Percentiles rank a stretch among this genome's conserved stretches.
Evolutionary conservation across 2,113 vertebrate species (phyloP).

Genomic region (Stercorarius parasiticus): DNA sequence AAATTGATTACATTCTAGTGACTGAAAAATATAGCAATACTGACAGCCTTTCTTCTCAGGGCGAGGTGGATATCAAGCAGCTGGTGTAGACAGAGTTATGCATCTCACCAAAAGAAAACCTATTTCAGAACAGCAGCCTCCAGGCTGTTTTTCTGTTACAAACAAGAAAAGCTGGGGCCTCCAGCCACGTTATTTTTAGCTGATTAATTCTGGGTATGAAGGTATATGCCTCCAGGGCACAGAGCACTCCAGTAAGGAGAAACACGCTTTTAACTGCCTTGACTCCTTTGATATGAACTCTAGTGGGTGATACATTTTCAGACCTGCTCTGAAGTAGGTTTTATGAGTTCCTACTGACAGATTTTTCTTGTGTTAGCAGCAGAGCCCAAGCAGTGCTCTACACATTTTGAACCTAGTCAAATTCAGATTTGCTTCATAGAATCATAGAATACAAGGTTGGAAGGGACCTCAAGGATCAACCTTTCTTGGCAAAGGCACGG

Average conservation of each 20-base stretch:
- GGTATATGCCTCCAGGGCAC: not conserved
- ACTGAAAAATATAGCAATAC: constrained; percentile 52
- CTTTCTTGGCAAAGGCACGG: not conserved
- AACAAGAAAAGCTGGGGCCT: not conserved
- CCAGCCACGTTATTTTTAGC: not conserved
- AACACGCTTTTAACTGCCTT: not conserved
- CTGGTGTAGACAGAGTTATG: not conserved
- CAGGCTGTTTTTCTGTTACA: not conserved
- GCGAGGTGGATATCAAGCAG: constrained; percentile 35
- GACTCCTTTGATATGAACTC: not conserved
- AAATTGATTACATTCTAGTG: constrained; percentile 57
- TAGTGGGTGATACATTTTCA: not conserved
- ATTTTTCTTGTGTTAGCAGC: not conserved
- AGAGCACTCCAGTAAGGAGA: not conserved
- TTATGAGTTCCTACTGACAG: not conserved
- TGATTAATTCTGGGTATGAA: constrained; percentile 29
- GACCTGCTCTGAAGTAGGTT: not conserved
- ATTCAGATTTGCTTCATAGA: not conserved
- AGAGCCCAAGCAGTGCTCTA: not conserved
- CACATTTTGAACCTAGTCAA: not conserved
- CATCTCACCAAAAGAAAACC: not conserved
- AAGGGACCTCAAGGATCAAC: not conserved
- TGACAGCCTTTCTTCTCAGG: constrained; percentile 41
- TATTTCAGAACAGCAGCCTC: not conserved
- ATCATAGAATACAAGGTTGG: not conserved